Percentiles rank a stretch among this genome's conserved stretches.
Evolutionary conservation across 2,888 invertebrate species (phyloP).

Genomic region (Lucinisca nassula): DNA sequence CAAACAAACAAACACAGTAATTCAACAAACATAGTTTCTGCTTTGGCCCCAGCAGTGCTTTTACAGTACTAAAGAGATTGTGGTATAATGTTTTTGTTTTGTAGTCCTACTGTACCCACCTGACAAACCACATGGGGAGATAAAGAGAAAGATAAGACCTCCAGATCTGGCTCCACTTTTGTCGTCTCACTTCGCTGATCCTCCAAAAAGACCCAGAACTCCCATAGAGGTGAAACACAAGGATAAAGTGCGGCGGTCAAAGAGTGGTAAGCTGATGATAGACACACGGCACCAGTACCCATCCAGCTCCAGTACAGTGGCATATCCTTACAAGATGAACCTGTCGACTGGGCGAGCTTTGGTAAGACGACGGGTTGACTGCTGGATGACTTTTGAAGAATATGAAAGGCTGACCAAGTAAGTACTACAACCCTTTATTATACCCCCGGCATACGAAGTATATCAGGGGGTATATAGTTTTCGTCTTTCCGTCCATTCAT

Average conservation of each 20-base stretch:
- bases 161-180: conserved; percentile 78
- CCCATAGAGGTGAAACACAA: conserved; percentile 80
- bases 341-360: conserved; percentile 85
- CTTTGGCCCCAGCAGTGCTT: too few relatives aligned
- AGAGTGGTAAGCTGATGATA: conserved; percentile 78
- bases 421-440: too few relatives aligned
- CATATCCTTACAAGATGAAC: conserved; percentile 77
- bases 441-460: too few relatives aligned
- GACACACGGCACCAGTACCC: conserved; percentile 81
- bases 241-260: conserved; percentile 78
- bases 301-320: conserved; percentile 61
- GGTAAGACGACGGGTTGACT: conserved; percentile 81
- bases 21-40: too few relatives aligned
- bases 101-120: conserved; percentile 84
- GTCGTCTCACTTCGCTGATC: conserved; percentile 77
- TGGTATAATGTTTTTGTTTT: conserved; percentile 47
- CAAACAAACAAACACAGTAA: too few relatives aligned
- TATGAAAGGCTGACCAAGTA: conserved; percentile 84
- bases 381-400: conserved; percentile 87
- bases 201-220: conserved; percentile 75
- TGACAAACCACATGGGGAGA: conserved; percentile 75
- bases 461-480: too few relatives aligned
- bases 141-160: conserved; percentile 72
- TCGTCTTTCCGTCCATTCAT: too few relatives aligned
- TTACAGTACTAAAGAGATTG: too few relatives aligned